Evolutionary conservation across 2,113 vertebrate genomes (phyloP).

Genomic region (Carassius gibelio): DNA sequence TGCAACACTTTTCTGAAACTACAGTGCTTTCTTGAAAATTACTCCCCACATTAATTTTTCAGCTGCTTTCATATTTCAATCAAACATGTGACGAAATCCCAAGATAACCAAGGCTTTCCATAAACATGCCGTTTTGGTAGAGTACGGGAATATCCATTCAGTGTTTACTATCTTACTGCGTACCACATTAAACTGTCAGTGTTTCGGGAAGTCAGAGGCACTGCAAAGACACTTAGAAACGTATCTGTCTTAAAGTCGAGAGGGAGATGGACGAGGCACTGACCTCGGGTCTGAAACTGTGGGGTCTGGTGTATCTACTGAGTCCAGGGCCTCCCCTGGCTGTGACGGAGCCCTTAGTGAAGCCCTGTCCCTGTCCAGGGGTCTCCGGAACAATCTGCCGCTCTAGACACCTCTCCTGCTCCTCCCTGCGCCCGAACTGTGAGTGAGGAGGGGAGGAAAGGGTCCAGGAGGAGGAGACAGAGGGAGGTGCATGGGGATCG

Average conservation of each 20-base stretch:
- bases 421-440: slow-evolving; percentile 97
- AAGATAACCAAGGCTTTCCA: not conserved
- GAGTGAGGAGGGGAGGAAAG: slow-evolving; percentile 68
- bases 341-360: slow-evolving; percentile 72
- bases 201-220: not conserved
- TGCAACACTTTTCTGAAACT: no score
- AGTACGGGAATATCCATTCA: no score
- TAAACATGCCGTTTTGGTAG: not conserved
- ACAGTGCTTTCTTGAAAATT: not conserved
- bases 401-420: slow-evolving; percentile 90
- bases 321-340: slow-evolving; percentile 87
- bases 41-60: not conserved
- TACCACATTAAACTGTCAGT: not conserved
- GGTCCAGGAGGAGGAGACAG: slow-evolving; percentile 36
- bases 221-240: not conserved
- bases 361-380: no score
- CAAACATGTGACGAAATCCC: not conserved
- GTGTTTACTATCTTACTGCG: no score
- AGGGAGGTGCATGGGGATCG: slow-evolving; percentile 67
- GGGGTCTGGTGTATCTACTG: slow-evolving; percentile 85
- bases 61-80: not conserved
- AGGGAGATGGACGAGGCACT: slow-evolving; percentile 77
- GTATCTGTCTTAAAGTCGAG: slow-evolving; percentile 41
- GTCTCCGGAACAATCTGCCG: slow-evolving; percentile 84
- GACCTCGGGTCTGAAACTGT: slow-evolving; percentile 94